Percentiles rank a stretch among this genome's conserved stretches.
Conservation (phyloP, 2,113 vertebrate genomes). For the Tragelaphus buxtoni region DNA sequence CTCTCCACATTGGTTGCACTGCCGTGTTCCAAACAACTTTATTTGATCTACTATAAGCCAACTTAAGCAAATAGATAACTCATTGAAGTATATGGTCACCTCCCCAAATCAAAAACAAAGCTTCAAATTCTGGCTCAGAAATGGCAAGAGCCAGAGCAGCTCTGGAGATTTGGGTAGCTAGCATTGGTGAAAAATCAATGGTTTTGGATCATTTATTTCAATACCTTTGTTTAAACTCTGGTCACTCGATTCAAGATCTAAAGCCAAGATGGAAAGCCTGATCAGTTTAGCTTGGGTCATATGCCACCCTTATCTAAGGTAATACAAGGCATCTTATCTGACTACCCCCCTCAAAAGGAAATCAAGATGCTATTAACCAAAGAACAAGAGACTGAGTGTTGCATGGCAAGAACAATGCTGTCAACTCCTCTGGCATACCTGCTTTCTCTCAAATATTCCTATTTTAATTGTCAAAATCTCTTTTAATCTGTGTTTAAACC, state of each 20-base stretch:
- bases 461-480: not conserved
- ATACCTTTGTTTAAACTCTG: not conserved
- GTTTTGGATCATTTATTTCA: not conserved
- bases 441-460: not conserved
- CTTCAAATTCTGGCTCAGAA: not conserved
- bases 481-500: not conserved
- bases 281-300: not conserved
- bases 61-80: not conserved
- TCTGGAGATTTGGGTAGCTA: not conserved
- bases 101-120: not conserved
- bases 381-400: not conserved
- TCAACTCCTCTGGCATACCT: not conserved
- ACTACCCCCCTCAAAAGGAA: not conserved
- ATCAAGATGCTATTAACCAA: not conserved
- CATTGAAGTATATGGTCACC: not conserved
- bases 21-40: not conserved
- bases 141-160: not conserved
- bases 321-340: not conserved
- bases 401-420: not conserved
- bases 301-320: not conserved
- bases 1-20: not conserved
- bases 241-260: not conserved
- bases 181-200: not conserved
- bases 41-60: not conserved
- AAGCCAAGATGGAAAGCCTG: not conserved